These are phyloP conservation scores for Burhinus oedicnemus DNA, from an alignment of 2,113 vertebrate genomes.

Conservation along the genomic window DNA sequence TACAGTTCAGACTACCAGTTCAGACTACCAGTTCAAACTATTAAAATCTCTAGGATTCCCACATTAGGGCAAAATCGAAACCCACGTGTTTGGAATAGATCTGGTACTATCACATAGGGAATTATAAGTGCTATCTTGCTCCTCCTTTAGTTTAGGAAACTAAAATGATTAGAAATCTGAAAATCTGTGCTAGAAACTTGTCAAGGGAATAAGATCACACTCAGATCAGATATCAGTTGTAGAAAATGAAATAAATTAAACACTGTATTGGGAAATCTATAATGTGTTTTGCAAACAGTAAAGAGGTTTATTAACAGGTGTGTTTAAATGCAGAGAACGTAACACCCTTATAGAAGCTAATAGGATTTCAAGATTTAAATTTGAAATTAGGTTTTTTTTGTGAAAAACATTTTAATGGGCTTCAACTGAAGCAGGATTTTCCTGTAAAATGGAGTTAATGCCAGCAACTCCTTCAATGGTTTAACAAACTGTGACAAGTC, in stretches of 20 bases:
- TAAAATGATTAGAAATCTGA: neutral
- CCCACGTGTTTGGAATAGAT: neutral
- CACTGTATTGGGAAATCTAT: neutral
- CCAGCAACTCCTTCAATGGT: constrained; percentile 1
- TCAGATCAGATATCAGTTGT: neutral
- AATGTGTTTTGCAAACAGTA: neutral
- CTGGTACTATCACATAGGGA: neutral
- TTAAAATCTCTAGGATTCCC: neutral
- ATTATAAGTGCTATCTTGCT: neutral
- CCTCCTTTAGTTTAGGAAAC: neutral
- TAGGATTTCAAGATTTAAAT: neutral
- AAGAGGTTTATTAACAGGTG: neutral
- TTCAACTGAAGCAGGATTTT: neutral
- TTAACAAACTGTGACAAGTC: constrained; percentile 28
- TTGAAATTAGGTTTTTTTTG: neutral
- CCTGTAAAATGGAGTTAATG: constrained; percentile 8
- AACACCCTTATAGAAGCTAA: neutral
- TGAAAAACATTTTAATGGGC: neutral
- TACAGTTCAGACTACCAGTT: neutral
- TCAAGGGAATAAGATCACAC: neutral
- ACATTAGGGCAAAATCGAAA: neutral
- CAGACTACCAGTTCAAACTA: neutral
- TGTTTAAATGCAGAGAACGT: neutral
- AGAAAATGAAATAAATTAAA: neutral
- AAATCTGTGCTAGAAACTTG: neutral